These are phyloP conservation scores for Pangasius krempfi DNA, from an alignment of 2,797 vertebrate species.

Conservation along the genomic window DNA sequence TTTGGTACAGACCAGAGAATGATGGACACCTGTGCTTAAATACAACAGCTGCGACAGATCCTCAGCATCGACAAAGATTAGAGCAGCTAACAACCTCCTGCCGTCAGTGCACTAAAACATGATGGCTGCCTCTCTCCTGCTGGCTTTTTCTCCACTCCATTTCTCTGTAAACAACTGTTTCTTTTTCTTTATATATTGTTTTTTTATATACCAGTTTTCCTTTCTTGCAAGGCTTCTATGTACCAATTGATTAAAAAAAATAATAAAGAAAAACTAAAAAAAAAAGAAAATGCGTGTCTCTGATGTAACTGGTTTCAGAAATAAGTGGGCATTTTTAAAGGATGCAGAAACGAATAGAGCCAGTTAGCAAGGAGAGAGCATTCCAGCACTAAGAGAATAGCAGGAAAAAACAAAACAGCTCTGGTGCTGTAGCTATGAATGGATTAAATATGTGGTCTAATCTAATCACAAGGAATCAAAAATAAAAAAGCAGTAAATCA, in stretches of 20 bases:
- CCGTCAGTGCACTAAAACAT: constrained; percentile 39
- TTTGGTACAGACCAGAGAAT: neutral
- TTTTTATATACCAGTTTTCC: neutral
- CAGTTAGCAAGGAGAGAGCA: constrained; percentile 9
- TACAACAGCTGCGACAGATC: constrained; percentile 53
- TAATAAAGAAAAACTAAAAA: neutral
- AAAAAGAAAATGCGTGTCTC: neutral
- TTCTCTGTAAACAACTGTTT: constrained; percentile 11
- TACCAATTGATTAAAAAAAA: neutral
- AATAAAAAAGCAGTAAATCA: constrained; percentile 55
- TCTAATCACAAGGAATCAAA: constrained; percentile 55
- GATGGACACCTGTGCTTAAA: constrained; percentile 27
- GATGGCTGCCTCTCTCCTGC: constrained; percentile 46
- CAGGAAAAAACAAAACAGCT: constrained; percentile 32
- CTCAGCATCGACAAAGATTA: constrained; percentile 57
- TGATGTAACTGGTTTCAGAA: neutral
- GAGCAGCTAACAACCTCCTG: constrained; percentile 58
- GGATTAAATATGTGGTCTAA: constrained; percentile 57
- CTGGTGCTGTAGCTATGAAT: constrained; percentile 47
- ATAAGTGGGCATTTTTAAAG: neutral
- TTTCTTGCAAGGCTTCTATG: neutral
- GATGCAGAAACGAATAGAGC: constrained; percentile 31
- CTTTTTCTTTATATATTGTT: neutral
- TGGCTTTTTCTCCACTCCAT: constrained; percentile 37
- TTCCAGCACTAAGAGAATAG: constrained; percentile 13